Percentiles rank a stretch among this genome's conserved stretches.
These are phyloP conservation scores for Maccullochella peelii DNA, from an alignment of 2,113 vertebrate species.

Conservation along the genomic window DNA sequence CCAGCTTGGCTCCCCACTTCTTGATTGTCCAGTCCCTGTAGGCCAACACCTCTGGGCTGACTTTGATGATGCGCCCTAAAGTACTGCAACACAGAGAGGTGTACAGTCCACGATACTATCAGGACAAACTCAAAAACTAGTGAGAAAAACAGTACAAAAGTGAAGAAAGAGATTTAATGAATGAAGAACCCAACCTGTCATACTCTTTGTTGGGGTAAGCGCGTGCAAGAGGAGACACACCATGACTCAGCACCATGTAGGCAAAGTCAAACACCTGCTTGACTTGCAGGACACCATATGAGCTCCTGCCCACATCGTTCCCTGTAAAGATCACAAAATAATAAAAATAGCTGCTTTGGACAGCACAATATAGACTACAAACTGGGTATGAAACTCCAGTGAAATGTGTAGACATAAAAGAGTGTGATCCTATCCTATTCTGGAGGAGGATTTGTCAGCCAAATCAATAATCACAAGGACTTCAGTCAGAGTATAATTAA, in stretches of 20 bases:
- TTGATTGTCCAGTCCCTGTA: constrained; percentile 95
- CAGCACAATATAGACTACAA: too few relatives aligned
- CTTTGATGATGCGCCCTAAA: constrained; percentile 93
- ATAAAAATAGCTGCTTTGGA: not conserved
- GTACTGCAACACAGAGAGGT: constrained; percentile 80
- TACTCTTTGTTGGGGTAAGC: constrained; percentile 96
- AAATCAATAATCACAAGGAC: not conserved
- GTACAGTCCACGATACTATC: too few relatives aligned
- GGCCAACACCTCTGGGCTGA: constrained; percentile 91
- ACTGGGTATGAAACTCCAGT: not conserved
- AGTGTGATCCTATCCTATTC: not conserved
- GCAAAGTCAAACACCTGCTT: constrained; percentile 99
- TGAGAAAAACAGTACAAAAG: not conserved
- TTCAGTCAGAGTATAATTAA: not conserved
- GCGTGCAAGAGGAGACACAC: constrained; percentile 92
- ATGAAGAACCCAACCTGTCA: constrained; percentile 88
- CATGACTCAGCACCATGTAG: constrained; percentile 94
- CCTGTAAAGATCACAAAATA: constrained; percentile 76
- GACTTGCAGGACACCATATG: constrained; percentile 96
- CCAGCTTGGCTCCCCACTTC: constrained; percentile 86
- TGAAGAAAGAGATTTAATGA: not conserved
- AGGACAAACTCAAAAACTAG: not conserved
- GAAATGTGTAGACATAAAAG: not conserved
- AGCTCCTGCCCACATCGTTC: constrained; percentile 97
- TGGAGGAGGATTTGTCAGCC: not conserved